These are phyloP conservation scores for Python bivittatus DNA, from an alignment of 2,113 vertebrate genomes.

Conservation along the genomic window DNA sequence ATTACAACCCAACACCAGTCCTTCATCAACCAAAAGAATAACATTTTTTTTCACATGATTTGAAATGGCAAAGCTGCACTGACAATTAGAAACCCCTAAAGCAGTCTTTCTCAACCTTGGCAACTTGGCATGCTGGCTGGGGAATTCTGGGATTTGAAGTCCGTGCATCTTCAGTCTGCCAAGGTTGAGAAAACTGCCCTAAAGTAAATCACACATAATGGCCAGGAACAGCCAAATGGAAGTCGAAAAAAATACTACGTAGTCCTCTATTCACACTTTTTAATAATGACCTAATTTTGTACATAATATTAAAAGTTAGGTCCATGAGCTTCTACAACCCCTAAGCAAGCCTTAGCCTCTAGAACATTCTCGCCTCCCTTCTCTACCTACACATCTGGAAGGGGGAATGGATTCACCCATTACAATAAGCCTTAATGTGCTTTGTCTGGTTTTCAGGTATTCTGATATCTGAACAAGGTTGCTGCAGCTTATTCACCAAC, in stretches of 20 bases:
- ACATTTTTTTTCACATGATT: not conserved
- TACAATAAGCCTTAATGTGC: not conserved
- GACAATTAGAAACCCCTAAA: not conserved
- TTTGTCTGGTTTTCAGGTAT: not conserved
- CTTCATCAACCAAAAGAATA: conserved; percentile 16
- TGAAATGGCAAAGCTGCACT: not conserved
- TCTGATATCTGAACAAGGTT: not conserved
- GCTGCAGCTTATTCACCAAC: not conserved
- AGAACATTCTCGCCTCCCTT: not conserved
- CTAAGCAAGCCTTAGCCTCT: not conserved
- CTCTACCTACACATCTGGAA: not conserved
- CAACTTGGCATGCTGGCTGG: too few species aligned
- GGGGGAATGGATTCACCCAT: not conserved
- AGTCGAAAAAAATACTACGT: not conserved
- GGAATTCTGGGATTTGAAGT: too few species aligned
- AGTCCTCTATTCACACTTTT: not conserved
- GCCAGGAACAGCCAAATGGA: not conserved
- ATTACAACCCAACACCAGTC: conserved; percentile 16
- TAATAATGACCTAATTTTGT: not conserved
- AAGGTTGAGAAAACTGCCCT: too few species aligned
- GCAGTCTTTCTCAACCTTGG: too few species aligned
- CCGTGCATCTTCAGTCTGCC: too few species aligned
- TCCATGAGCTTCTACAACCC: not conserved
- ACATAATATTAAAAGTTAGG: not conserved
- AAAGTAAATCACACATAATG: not conserved